Base-by-base conservation (phyloP, 2,113 vertebrate genomes). In the Zosterops lateralis region DNA sequence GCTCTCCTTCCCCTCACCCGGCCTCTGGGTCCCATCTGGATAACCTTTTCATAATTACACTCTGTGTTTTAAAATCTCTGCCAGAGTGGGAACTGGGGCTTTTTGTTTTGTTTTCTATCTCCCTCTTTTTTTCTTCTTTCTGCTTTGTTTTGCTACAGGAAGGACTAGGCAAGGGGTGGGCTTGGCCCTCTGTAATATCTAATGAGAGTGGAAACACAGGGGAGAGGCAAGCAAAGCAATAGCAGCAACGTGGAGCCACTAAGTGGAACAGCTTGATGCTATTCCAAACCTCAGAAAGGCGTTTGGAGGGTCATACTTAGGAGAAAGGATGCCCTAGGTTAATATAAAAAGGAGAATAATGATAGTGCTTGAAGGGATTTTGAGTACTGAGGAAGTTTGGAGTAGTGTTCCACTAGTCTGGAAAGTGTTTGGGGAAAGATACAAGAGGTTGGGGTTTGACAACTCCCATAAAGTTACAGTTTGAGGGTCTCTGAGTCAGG, bases 61-160 rank as follows among this genome's bases (percentile, higher is more conserved):
- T 95, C 77, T 78, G 45, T 93, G 77, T 89, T 95, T 94, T 85
- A 95, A 92, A 95, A 82, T 84, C 74, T 92, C 62, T 50, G 78
- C 58, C 54, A 57, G 66, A 87, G 71, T 87, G 66, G 70, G 74
- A 95, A 85, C 74, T 79, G 62, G n/a, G 45, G 2, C 28, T 75
- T 91, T 75, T 87, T 84, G 68, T 58, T 95, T 90, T 80, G 38
- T 93, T 86, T 61, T 84, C 25, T 53, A 13, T 80, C 21, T 60
- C 17, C 17, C 25, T 38, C 7, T 66, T 12, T 66, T 64, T 68
- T 76, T 31, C 51, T 83, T 73, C 47, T 84, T 89, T 87, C 51
- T 91, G n/a, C 57, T 89, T 92, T 75, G 57, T 87, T 95, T 92
- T 89, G 74, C 74, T 62, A 47, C 32, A 53, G 29, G 58, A 29